phyloP scores from a whole-genome alignment of 2,888 invertebrate genomes.

The Lapara coniferarum region DNA sequence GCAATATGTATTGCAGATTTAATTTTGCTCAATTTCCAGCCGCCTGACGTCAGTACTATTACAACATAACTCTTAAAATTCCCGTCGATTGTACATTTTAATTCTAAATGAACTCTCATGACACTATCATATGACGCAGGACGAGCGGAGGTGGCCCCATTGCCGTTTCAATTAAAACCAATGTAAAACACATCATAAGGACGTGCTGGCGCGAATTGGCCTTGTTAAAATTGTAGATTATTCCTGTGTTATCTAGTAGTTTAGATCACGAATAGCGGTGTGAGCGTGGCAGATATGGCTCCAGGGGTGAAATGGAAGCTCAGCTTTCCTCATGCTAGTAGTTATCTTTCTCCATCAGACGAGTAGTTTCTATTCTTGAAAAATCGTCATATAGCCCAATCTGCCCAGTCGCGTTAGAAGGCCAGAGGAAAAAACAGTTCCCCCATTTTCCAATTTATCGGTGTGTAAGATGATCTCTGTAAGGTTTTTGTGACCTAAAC shows the following conservation, averaged over 20 bases:
- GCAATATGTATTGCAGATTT: neutral
- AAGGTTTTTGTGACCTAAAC: too few species aligned
- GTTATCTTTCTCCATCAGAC: too few species aligned
- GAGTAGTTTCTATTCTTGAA: too few species aligned
- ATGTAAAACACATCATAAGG: constrained; percentile 40
- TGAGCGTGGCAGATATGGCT: neutral
- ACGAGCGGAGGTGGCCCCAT: constrained; percentile 42
- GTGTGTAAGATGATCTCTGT: too few species aligned
- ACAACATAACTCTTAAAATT: neutral
- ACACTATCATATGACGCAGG: constrained; percentile 21
- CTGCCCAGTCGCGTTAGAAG: too few species aligned
- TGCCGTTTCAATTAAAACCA: constrained; percentile 63
- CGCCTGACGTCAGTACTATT: too few species aligned
- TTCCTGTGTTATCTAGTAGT: neutral
- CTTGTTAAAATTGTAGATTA: constrained; percentile 19
- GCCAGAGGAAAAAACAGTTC: too few species aligned
- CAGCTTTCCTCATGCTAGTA: too few species aligned
- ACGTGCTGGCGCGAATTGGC: constrained; percentile 9
- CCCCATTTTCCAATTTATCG: too few species aligned
- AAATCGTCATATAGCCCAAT: too few species aligned
- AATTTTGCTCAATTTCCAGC: too few species aligned
- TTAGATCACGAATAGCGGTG: neutral
- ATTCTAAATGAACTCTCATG: constrained; percentile 11
- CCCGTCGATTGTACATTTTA: neutral
- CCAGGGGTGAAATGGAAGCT: neutral